Evolutionary conservation across 2,797 vertebrate species (phyloP), one percentile per base, ranked within the genome.

Genomic region (Australoheros facetus): DNA sequence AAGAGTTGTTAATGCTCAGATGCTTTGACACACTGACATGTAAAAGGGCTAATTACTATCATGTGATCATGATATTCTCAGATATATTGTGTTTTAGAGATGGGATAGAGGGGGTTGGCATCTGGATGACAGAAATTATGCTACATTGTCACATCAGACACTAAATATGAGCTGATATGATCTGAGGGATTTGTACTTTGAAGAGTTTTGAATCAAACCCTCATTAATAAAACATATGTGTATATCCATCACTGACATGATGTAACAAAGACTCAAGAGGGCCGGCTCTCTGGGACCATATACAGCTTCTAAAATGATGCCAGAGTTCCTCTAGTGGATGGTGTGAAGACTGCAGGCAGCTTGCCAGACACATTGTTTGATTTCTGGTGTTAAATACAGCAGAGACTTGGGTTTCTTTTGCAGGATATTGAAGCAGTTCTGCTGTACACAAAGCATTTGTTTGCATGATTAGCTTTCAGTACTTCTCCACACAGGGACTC

Each of bases 181-280:
- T 87, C 28, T 75, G 6, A 74, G 70, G 62, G 79, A 42, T 78
- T 77, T 74, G 56, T 19, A 80, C 70, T 77, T 76, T 75, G 69
- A 85, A 75, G 77, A 87, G 71, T 85, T 85, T 59, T 74, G 30
- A 74, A 79, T 78, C 3, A 2, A 79, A 45, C 19, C 23, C 26
- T 80, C 71, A 85, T 90, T 75, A 90, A 88, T 88, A 82, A 88
- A 90, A 82, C 80, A 86, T 71, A 64, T 87, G 84, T 83, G 26
- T 85, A 10, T 75, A 85, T 84, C 82, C 81, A 87, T 91, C 81
- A 89, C 55, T 7, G 48, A 85, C 88, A 89, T 91, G 86, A 91
- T 90, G 90, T 91, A 93, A 93, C 88, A 88, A 89, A 92, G 90
- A 85, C 91, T 87, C 87, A 77, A 88, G 89, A 89, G 85, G 86